Conservation (phyloP, 2,113 vertebrate species). For the Mirounga angustirostris region DNA sequence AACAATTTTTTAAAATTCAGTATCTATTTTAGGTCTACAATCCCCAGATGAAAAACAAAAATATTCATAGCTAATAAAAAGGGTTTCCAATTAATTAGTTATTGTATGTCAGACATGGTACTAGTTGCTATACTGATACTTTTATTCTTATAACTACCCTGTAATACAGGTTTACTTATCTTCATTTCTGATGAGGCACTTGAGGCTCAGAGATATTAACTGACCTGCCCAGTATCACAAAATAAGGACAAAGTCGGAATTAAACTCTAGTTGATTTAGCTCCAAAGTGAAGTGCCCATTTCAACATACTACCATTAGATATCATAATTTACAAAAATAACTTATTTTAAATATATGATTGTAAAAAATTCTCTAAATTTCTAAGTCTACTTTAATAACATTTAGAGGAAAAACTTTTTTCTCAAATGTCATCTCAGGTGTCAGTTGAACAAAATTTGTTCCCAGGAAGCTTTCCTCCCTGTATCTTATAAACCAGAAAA, state of each 20-base stretch:
- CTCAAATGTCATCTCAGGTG: slow-evolving; percentile 32
- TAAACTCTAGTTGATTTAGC: not conserved
- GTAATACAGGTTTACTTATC: not conserved
- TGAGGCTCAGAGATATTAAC: not conserved
- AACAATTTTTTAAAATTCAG: slow-evolving; percentile 20
- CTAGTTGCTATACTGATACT: not conserved
- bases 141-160: not conserved
- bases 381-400: not conserved
- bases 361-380: not conserved
- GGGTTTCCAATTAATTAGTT: slow-evolving; percentile 6
- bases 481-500: slow-evolving; percentile 15
- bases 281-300: slow-evolving; percentile 10
- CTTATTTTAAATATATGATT: not conserved
- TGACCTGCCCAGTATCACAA: not conserved
- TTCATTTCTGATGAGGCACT: slow-evolving; percentile 29
- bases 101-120: not conserved
- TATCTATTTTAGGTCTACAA: slow-evolving; percentile 14
- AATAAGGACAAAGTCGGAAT: slow-evolving; percentile 22
- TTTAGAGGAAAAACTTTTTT: not conserved
- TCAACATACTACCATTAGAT: not conserved
- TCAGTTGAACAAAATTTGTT: not conserved
- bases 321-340: not conserved
- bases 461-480: not conserved
- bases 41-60: slow-evolving; percentile 42
- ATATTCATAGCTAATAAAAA: slow-evolving; percentile 28